Evolutionary conservation across 2,888 invertebrate genomes (phyloP).

Genomic region (Epicampocera succincta): DNA sequence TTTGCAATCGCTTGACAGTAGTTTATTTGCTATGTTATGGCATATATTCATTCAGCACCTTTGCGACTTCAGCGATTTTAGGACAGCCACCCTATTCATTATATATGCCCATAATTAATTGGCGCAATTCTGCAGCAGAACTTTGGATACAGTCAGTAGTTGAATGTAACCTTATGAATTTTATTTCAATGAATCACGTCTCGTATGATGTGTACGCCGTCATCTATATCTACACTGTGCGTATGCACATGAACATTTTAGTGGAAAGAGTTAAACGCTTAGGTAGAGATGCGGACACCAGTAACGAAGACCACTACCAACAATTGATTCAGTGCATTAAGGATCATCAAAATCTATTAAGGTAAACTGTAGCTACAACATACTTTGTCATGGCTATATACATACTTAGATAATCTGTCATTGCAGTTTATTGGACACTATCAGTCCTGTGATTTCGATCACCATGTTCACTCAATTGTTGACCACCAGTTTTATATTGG

Average conservation of each 20-base stretch:
- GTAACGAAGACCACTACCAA: slow-evolving; percentile 57
- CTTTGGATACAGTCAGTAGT: slow-evolving; percentile 62
- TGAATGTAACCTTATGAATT: slow-evolving; percentile 65
- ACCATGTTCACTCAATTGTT: slow-evolving; percentile 70
- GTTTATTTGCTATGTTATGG: slow-evolving; percentile 68
- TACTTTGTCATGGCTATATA: not conserved
- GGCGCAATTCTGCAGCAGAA: slow-evolving; percentile 69
- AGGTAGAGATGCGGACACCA: slow-evolving; percentile 1
- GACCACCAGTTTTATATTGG: slow-evolving; percentile 65
- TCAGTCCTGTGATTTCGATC: slow-evolving; percentile 68
- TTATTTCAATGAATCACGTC: slow-evolving; percentile 64
- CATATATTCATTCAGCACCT: slow-evolving; percentile 40
- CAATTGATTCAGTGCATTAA: slow-evolving; percentile 69
- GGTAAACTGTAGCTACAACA: slow-evolving; percentile 50
- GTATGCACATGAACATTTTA: slow-evolving; percentile 67
- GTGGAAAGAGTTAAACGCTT: slow-evolving; percentile 56
- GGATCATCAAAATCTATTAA: slow-evolving; percentile 70
- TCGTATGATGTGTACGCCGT: slow-evolving; percentile 68
- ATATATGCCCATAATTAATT: slow-evolving; percentile 68
- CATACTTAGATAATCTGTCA: too few relatives aligned
- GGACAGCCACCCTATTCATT: slow-evolving; percentile 70
- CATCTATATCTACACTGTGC: slow-evolving; percentile 66
- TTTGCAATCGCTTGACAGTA: slow-evolving; percentile 70
- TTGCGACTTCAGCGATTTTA: slow-evolving; percentile 55
- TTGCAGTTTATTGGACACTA: slow-evolving; percentile 65